Percentiles rank a stretch among this genome's conserved stretches.
Conservation (phyloP, 2,888 invertebrate species). For the Scaptomyza cyrtandrae region DNA sequence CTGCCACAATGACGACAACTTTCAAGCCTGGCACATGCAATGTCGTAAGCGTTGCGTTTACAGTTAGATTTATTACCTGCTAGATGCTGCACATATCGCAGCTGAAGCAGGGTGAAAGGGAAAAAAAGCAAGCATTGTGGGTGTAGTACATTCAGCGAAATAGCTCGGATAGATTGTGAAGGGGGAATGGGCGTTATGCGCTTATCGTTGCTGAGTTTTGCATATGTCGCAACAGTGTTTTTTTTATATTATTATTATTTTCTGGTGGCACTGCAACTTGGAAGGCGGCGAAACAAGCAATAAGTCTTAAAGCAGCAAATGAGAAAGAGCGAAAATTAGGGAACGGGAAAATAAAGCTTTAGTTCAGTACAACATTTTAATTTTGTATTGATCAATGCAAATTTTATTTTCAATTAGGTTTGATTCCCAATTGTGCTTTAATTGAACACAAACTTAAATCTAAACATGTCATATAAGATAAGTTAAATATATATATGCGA, state of each 20-base stretch:
- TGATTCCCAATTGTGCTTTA: background rate
- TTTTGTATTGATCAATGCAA: conserved; percentile 14
- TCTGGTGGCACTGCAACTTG: conserved; percentile 20
- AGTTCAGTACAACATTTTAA: background rate
- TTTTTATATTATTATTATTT: conserved; percentile 31
- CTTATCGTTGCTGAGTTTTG: conserved; percentile 70
- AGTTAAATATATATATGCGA: background rate
- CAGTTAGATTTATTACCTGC: conserved; percentile 79
- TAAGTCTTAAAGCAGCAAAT: conserved; percentile 2
- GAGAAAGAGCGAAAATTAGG: background rate
- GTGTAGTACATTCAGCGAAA: conserved; percentile 1
- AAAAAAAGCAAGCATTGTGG: background rate
- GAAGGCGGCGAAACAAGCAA: conserved; percentile 19
- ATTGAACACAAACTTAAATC: background rate
- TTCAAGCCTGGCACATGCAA: conserved; percentile 71
- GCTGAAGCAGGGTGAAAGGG: conserved; percentile 1
- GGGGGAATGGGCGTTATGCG: conserved; percentile 24
- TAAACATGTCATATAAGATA: background rate
- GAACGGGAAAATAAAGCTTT: background rate
- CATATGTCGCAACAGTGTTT: conserved; percentile 67
- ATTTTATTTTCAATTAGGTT: conserved; percentile 25
- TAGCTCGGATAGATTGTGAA: conserved; percentile 24
- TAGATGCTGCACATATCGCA: conserved; percentile 76
- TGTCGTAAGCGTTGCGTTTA: conserved; percentile 76
- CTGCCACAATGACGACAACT: conserved; percentile 69